Evolutionary conservation across 2,113 vertebrate genomes (phyloP).

Genomic region (Amia ocellicauda): DNA sequence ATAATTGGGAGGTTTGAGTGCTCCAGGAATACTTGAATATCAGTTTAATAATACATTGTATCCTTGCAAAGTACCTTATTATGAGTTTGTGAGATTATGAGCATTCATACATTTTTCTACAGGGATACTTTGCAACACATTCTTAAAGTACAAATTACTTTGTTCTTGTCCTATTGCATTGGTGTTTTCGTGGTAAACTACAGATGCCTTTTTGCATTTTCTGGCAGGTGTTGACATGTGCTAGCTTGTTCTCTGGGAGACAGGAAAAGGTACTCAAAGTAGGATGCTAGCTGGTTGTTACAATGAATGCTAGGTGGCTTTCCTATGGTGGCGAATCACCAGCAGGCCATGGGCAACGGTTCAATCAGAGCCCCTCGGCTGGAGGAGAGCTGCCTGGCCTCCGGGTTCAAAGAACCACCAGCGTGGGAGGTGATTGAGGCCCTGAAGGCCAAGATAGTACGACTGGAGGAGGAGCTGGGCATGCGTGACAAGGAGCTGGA

Average conservation of each 20-base stretch:
- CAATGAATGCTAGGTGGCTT: slow-evolving; percentile 20
- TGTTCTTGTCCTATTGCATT: too few species aligned
- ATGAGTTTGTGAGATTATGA: too few species aligned
- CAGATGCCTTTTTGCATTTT: too few species aligned
- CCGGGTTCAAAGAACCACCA: slow-evolving; percentile 38
- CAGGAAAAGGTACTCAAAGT: slow-evolving; percentile 6
- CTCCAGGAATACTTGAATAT: too few species aligned
- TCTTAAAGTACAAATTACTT: too few species aligned
- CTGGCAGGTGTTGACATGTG: too few species aligned
- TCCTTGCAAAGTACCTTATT: too few species aligned
- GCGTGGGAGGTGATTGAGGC: slow-evolving; percentile 45
- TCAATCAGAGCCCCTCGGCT: slow-evolving; percentile 61
- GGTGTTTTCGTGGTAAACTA: too few species aligned
- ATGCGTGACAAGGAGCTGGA: slow-evolving; percentile 48
- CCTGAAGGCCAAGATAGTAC: slow-evolving; percentile 53
- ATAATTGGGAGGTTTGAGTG: too few species aligned
- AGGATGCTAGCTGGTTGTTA: slow-evolving; percentile 16
- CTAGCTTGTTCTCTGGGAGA: neutral
- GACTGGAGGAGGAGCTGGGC: slow-evolving; percentile 59
- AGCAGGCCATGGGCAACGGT: slow-evolving; percentile 70
- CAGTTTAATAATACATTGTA: too few species aligned
- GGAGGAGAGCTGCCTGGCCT: slow-evolving; percentile 55
- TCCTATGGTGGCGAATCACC: slow-evolving; percentile 59
- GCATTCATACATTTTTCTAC: too few species aligned
- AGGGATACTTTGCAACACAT: too few species aligned